phyloP scores from a whole-genome alignment of 2,888 invertebrate genomes.

The Patella depressa region DNA sequence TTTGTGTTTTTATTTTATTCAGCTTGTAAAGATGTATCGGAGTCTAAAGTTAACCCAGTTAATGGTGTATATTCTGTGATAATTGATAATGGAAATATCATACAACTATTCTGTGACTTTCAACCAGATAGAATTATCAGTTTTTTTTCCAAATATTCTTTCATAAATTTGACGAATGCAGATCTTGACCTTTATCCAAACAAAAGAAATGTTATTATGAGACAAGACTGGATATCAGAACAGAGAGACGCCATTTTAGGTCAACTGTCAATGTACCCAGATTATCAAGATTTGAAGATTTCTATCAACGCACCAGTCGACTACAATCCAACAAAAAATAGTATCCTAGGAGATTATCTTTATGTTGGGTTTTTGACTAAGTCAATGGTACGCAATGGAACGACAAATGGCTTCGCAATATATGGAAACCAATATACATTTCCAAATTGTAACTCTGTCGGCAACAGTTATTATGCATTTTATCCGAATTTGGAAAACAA shows the following conservation, averaged over 20 bases:
- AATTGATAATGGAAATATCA: neutral
- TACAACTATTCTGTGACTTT: neutral
- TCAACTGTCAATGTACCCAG: slow-evolving; percentile 4
- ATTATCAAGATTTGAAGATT: neutral
- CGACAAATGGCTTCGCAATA: slow-evolving; percentile 6
- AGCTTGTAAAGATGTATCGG: neutral
- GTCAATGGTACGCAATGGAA: neutral
- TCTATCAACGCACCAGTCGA: neutral
- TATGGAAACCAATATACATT: neutral
- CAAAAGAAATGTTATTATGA: neutral
- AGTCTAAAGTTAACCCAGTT: neutral
- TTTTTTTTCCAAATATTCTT: neutral
- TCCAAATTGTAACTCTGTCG: neutral
- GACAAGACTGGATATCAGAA: neutral
- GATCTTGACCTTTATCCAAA: neutral
- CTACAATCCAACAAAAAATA: neutral
- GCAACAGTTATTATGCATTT: slow-evolving; percentile 9
- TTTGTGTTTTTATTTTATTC: neutral
- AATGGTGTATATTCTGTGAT: neutral
- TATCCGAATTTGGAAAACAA: slow-evolving; percentile 2
- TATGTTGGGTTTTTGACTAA: neutral
- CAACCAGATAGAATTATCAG: neutral
- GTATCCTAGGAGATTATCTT: slow-evolving; percentile 1
- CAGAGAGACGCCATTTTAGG: slow-evolving; percentile 9
- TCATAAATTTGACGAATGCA: neutral